These are phyloP conservation scores for Lasioglossum lativentre DNA, from an alignment of 2,888 invertebrate genomes.

Conservation along the genomic window DNA sequence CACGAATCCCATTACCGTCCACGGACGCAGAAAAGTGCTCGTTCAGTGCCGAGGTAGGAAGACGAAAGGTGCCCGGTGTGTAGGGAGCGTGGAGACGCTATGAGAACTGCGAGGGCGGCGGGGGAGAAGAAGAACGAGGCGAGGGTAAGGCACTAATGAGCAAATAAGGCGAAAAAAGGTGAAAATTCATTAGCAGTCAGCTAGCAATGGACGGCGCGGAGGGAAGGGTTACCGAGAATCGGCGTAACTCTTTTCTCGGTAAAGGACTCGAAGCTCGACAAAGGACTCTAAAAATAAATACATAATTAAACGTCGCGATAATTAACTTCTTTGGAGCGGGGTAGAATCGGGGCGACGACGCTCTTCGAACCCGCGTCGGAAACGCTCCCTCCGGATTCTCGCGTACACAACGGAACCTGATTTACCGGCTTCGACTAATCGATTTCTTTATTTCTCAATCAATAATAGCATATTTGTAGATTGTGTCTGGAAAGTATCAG, in stretches of 20 bases:
- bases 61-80: slow-evolving; percentile 41
- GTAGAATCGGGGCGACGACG: slow-evolving; percentile 35
- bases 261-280: slow-evolving; percentile 74
- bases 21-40: slow-evolving; percentile 38
- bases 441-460: background rate
- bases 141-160: slow-evolving; percentile 80
- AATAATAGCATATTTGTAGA: background rate
- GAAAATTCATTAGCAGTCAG: slow-evolving; percentile 83
- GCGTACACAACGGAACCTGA: background rate
- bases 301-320: slow-evolving; percentile 82
- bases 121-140: slow-evolving; percentile 56
- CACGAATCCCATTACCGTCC: slow-evolving; percentile 44
- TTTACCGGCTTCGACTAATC: background rate
- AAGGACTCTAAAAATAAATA: slow-evolving; percentile 82
- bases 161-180: slow-evolving; percentile 79
- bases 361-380: background rate
- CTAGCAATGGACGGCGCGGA: slow-evolving; percentile 70
- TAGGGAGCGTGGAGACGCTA: slow-evolving; percentile 25
- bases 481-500: no score
- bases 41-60: slow-evolving; percentile 33
- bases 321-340: slow-evolving; percentile 80
- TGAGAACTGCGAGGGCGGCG: slow-evolving; percentile 6
- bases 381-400: background rate
- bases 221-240: slow-evolving; percentile 80
- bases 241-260: slow-evolving; percentile 80